A percentile compares a stretch with the other conserved stretches of the same genome.
phyloP scores from a whole-genome alignment of 1,140 invertebrate species.

The Sitophilus oryzae region DNA sequence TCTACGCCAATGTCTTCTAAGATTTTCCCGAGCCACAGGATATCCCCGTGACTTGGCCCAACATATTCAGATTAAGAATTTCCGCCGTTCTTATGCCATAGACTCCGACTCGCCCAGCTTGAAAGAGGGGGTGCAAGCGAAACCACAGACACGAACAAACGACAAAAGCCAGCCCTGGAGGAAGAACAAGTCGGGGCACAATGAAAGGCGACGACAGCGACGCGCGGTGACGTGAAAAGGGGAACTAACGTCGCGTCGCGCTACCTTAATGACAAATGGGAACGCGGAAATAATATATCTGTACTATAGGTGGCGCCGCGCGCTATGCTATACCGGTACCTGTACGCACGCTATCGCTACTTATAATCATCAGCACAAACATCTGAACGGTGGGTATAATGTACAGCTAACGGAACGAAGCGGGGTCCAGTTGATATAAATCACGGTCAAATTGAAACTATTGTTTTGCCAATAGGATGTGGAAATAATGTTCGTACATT shows the following conservation, averaged over 20 bases:
- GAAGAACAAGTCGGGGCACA: slow-evolving; percentile 5
- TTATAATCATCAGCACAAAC: neutral
- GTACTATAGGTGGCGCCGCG: neutral
- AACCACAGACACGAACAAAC: no score
- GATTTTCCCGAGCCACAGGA: neutral
- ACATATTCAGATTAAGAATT: slow-evolving; percentile 9
- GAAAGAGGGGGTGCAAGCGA: no score
- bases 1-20: neutral
- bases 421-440: no score
- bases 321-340: neutral
- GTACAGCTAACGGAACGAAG: neutral
- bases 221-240: slow-evolving; percentile 2
- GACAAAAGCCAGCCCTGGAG: neutral
- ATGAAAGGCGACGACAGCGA: slow-evolving; percentile 7
- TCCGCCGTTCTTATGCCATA: slow-evolving; percentile 7
- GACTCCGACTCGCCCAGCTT: no score
- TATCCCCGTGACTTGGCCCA: slow-evolving; percentile 1
- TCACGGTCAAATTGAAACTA: no score
- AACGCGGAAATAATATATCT: slow-evolving; percentile 1
- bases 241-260: neutral
- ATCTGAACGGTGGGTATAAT: neutral
- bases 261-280: slow-evolving; percentile 9
- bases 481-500: no score
- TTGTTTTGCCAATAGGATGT: no score
- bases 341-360: neutral